Base-by-base conservation (phyloP, 2,797 vertebrate genomes). In the Yasuhikotakia modesta region DNA sequence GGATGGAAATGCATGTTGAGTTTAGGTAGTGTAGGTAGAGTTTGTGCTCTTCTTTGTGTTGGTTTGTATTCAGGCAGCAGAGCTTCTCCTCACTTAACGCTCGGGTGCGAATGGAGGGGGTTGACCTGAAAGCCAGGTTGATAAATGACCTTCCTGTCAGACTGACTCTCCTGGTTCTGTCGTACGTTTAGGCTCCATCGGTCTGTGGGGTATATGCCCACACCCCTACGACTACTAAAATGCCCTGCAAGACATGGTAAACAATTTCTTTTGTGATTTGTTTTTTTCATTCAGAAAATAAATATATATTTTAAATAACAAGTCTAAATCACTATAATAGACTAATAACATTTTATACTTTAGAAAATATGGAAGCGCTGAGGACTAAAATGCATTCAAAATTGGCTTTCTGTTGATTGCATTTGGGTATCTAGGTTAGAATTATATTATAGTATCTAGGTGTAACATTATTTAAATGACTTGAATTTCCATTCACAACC, bases 81-180 rank as follows among this genome's bases (percentile, higher is more conserved):
- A 60, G 24, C 19, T 39, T 46, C 61, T 65, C 53, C 24, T 14
- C 48, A 39, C 67, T 78, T 79, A 70, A 73, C 60, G 80, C 78
- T 73, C 79, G 70, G 73, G 63, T 83, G 83, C 82, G 89, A 87
- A 87, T 89, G 89, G 87, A 86, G 85, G 88, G 78, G 70, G 80
- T 73, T 90, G 90, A 89, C 92, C 93, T 90, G 88, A 90, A 90
- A 91, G 88, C 84, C 82, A 76, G 84, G 84, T 77, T 93, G 92
- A 93, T 92, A 84, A 90, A 93, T 91, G 88, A 86, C 85, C 88
- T 50, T 70, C 66, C 81, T 74, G 81, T 88, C 79, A 60, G 84
- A 87, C 89, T 85, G 89, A 91, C 76, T 81, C 73, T 85, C 73
- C 39, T 74, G 70, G 72, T 70, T 67, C 74, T 53, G 50, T 58